Base-by-base conservation (phyloP, 23 tunicate species). In the Phallusia fumigata region DNA sequence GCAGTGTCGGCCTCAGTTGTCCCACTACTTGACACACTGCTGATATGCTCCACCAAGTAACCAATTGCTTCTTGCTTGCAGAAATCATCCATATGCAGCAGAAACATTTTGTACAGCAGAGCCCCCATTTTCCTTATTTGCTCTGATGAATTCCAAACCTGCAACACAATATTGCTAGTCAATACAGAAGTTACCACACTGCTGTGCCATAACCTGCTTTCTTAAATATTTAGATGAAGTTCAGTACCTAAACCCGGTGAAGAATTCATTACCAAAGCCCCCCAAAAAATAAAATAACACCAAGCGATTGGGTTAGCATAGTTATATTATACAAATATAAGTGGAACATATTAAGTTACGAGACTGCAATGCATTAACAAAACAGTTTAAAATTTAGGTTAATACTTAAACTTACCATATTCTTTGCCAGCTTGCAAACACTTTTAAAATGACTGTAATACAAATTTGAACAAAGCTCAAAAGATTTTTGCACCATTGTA, bases 1-100 rank as follows among this genome's bases (percentile, higher is more conserved):
- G 98, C 94, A 13, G 86, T 72, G 74, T 83, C 94, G 3, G 84
- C 88, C 80, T 89, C 98, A 32, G 91, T 65, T 18, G 80, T 53
- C 30, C 53, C 36, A 35, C 53, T 82, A 49, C 73, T 87, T 12
- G 88, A 49, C 26, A 72, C 89, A 2, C 85, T 34, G 32, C 91
- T 82, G 35, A 87, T 81, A 65, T 92, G 97, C 32, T 80, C 84
- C 12, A 92, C 86, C 22, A 92, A 35, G 33, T 75, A 64, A 12
- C 90, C 90, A 78, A 92, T 79, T 15, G 86, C 76, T 36, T 92
- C 91, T 75, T 92, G 87, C 36, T 82, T 74, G 64, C 86, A 87
- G 73, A 64, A 92, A 10, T 75, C 40, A 52, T 92, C 91, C 89
- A 92, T 64, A 47, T 92, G 75, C 21, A 84, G 33, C n/a, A 92